A percentile compares a stretch with the other conserved stretches of the same genome.
phyloP scores from a whole-genome alignment of 2,113 vertebrate species.

The Sakesphorus luctuosus region DNA sequence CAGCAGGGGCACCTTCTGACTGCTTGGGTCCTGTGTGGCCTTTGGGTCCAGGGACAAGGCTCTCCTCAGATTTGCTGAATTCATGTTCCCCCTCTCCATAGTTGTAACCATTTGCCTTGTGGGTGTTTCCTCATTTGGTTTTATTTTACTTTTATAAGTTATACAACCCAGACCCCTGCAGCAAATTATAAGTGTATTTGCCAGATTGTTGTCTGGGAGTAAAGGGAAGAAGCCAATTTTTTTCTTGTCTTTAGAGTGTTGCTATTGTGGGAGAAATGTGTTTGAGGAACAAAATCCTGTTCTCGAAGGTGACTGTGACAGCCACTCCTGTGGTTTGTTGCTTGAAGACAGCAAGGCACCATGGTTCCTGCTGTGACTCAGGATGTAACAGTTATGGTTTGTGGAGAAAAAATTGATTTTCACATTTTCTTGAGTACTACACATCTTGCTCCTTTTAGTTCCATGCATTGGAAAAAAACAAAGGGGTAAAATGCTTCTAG shows the following conservation, averaged over 20 bases:
- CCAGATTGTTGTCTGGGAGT: constrained; percentile 46
- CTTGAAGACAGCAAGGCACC: not conserved
- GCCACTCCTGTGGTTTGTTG: not conserved
- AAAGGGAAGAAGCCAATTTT: constrained; percentile 33
- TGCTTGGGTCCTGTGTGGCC: not conserved
- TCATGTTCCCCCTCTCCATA: not conserved
- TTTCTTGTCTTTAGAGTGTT: not conserved
- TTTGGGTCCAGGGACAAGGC: no score
- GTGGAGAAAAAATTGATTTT: not conserved
- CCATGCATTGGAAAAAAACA: not conserved
- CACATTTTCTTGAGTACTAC: not conserved
- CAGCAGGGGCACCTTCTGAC: not conserved
- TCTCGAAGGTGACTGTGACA: not conserved
- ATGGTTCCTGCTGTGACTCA: not conserved
- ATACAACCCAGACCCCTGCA: constrained; percentile 19
- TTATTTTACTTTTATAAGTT: constrained; percentile 47
- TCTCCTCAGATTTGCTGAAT: not conserved
- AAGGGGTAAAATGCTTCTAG: not conserved
- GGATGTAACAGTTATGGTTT: not conserved
- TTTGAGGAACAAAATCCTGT: constrained; percentile 2
- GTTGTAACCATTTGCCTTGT: not conserved
- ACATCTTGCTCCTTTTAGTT: not conserved
- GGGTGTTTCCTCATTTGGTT: constrained; percentile 11
- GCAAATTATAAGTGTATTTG: constrained; percentile 67
- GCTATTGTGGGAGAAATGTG: constrained; percentile 32